Evolutionary conservation across 2,888 invertebrate species (phyloP), one percentile per base, ranked within the genome.

Genomic region (Ochropacha duplaris): DNA sequence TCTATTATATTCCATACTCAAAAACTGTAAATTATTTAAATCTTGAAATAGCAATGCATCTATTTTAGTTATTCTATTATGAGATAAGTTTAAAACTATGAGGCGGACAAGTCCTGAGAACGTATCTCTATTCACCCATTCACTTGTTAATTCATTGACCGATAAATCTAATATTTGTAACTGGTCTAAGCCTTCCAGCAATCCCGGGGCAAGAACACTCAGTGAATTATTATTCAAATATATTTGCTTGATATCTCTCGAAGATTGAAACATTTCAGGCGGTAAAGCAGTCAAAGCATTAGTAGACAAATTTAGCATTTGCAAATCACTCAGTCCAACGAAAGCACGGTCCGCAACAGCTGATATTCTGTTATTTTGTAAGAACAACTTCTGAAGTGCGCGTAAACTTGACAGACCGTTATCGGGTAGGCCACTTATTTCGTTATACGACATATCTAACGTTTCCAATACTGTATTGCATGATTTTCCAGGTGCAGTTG

Each of bases 201-300:
- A 87, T 49, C 96, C 96, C 12, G 96, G 96, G 12, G 96, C 96
- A 54, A 97, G 90, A 4, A 96, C 95, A 66, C 95, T 94, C 49
- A 97, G 81, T 9, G 96, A 95, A 81, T 97, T 97, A 79, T 97
- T 97, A 75, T 96, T 95, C 56, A 97, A 91, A 75, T 96, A 94
- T 69, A 97, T 93, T 82, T 96, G 95, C 61, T 94, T 94, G 50
- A 97, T 91, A 68, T 96, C 95, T 64, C 94, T 93, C n/a, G 95
- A 95, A 49, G 95, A 94, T 75, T 95, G 94, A 79, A 97, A 96
- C 79, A 97, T 88, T 79, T 96, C 96, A 36, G 96, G 95, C 8
- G 97, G 97, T 68, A 97, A 88, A 9, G 96, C 95, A 39, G 95
- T 95, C 69, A 98, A 88, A 65, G 95, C 94, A 84, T 98, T 98